These are phyloP conservation scores for Atlantisia rogersi DNA, from an alignment of 2,113 vertebrate genomes.

Conservation along the genomic window DNA sequence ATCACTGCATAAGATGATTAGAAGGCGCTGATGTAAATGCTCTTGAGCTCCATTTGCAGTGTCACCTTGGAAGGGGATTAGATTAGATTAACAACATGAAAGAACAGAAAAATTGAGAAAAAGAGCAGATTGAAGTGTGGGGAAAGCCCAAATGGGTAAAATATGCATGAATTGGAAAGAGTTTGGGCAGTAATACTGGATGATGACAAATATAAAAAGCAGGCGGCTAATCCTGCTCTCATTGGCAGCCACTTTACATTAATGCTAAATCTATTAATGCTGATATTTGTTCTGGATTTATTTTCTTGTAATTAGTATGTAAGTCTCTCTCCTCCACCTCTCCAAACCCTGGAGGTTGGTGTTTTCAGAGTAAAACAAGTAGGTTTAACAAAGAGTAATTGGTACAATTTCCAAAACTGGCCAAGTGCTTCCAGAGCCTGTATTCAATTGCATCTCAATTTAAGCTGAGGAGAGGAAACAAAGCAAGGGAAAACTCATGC, in stretches of 20 bases:
- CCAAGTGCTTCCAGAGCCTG: background rate
- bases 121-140: background rate
- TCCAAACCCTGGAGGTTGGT: background rate
- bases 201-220: background rate
- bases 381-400: slow-evolving; percentile 26
- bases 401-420: background rate
- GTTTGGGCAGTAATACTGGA: background rate
- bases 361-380: slow-evolving; percentile 1
- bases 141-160: background rate
- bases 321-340: background rate
- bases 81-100: slow-evolving; percentile 46
- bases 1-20: background rate
- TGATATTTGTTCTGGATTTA: slow-evolving; percentile 19
- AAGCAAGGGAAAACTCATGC: background rate
- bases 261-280: background rate
- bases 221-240: background rate
- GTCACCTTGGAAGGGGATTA: slow-evolving; percentile 51
- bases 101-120: background rate
- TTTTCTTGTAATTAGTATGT: slow-evolving; percentile 1
- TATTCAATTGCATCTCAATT: background rate
- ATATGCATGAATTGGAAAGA: background rate
- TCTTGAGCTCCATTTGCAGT: background rate
- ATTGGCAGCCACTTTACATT: background rate
- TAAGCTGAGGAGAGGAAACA: background rate
- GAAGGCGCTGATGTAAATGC: background rate